Conservation (phyloP, 2,888 invertebrate species). For the Tortrix viridana region DNA sequence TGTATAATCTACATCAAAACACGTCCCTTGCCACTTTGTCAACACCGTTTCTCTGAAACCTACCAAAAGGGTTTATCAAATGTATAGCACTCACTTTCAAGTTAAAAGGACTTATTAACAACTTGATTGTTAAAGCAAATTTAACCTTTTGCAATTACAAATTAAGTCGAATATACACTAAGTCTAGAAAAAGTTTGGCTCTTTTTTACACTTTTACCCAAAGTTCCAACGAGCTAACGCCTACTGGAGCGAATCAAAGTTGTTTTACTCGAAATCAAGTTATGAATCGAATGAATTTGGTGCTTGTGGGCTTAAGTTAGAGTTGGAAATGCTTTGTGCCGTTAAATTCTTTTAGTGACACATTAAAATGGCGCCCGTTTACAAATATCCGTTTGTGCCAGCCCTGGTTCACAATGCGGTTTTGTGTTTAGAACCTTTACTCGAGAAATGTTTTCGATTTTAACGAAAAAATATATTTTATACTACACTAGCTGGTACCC, state of each 20-base stretch:
- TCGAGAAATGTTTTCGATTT: conserved; percentile 36
- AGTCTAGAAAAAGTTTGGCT: too few relatives aligned
- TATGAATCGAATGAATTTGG: neutral
- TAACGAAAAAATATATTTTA: neutral
- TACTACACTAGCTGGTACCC: too few relatives aligned
- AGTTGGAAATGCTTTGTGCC: conserved; percentile 35
- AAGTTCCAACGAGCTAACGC: conserved; percentile 30
- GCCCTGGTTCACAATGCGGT: conserved; percentile 46
- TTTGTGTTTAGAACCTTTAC: conserved; percentile 44
- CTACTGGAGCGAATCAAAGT: conserved; percentile 34
- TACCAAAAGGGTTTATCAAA: conserved; percentile 26
- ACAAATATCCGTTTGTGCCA: conserved; percentile 46
- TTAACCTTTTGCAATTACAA: too few relatives aligned
- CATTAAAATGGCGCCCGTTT: conserved; percentile 51
- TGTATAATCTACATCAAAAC: neutral
- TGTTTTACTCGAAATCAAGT: conserved; percentile 31
- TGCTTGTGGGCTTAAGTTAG: neutral
- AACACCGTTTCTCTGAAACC: conserved; percentile 5
- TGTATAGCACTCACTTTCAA: conserved; percentile 15
- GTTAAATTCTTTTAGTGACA: conserved; percentile 44
- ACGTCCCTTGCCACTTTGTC: conserved; percentile 13
- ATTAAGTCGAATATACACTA: too few relatives aligned
- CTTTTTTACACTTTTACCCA: neutral
- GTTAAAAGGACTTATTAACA: too few relatives aligned
- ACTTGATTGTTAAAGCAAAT: too few relatives aligned